These are phyloP conservation scores for Magallana ariakensis DNA, from an alignment of 1,140 invertebrate species.

Conservation along the genomic window DNA sequence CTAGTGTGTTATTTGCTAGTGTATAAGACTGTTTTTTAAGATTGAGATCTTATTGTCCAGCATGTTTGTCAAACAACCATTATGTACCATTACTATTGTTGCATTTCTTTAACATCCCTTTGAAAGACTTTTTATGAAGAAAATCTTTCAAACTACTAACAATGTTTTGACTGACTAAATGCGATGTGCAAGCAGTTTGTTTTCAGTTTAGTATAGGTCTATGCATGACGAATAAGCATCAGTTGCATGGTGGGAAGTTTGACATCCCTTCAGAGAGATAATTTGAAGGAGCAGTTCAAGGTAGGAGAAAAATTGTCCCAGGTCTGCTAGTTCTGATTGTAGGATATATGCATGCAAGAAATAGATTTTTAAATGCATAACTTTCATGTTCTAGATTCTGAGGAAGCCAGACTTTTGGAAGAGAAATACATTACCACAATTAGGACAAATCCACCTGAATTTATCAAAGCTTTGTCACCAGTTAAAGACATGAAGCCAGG, in stretches of 20 bases:
- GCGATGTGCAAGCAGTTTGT: too few relatives aligned
- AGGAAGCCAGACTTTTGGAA: constrained; percentile 71
- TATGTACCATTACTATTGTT: neutral
- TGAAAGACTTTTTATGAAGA: neutral
- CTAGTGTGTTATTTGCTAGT: neutral
- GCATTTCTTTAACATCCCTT: neutral
- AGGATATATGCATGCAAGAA: too few relatives aligned
- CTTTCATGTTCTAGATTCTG: constrained; percentile 40
- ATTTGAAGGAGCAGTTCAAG: neutral
- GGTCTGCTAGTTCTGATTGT: too few relatives aligned
- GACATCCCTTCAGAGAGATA: neutral
- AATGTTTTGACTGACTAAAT: neutral
- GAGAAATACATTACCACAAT: constrained; percentile 67
- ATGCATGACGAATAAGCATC: constrained; percentile 9
- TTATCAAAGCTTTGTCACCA: constrained; percentile 71
- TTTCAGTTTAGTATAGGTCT: constrained; percentile 21
- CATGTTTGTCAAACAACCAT: neutral
- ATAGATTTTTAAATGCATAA: too few relatives aligned
- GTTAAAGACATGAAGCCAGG: constrained; percentile 69
- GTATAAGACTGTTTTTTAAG: neutral
- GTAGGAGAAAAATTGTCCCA: neutral
- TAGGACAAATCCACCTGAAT: constrained; percentile 69
- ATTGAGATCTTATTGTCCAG: neutral
- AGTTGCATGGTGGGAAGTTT: constrained; percentile 10
- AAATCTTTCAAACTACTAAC: neutral